Conservation (phyloP, 2,797 vertebrate genomes). For the Macropodus opercularis region DNA sequence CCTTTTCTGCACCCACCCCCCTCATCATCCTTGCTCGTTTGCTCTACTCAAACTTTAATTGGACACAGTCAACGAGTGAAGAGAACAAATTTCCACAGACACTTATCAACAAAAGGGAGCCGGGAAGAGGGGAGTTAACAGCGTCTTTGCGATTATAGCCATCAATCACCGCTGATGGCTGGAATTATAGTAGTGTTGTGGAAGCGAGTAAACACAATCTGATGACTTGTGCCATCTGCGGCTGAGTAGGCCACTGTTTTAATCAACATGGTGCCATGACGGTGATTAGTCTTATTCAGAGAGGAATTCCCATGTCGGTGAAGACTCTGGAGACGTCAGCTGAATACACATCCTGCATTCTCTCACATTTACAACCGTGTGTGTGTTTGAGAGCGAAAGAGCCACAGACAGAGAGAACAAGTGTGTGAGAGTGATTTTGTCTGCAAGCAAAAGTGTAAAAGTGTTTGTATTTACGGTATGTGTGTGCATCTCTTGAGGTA, state of each 20-base stretch:
- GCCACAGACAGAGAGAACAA: slow-evolving; percentile 23
- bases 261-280: slow-evolving; percentile 64
- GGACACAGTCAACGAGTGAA: slow-evolving; percentile 68
- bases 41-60: slow-evolving; percentile 73
- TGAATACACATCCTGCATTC: slow-evolving; percentile 39
- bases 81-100: slow-evolving; percentile 69
- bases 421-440: slow-evolving; percentile 14
- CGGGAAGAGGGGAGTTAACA: slow-evolving; percentile 52
- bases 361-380: slow-evolving; percentile 21
- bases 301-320: slow-evolving; percentile 64
- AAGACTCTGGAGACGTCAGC: slow-evolving; percentile 38
- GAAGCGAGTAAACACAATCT: slow-evolving; percentile 67
- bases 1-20: slow-evolving; percentile 29
- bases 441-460: slow-evolving; percentile 17
- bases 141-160: slow-evolving; percentile 53
- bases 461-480: slow-evolving; percentile 13
- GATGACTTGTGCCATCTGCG: slow-evolving; percentile 72
- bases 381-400: slow-evolving; percentile 7
- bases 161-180: slow-evolving; percentile 68
- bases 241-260: slow-evolving; percentile 64
- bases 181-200: slow-evolving; percentile 58
- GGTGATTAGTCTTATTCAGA: slow-evolving; percentile 71
- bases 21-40: slow-evolving; percentile 48
- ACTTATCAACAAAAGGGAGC: slow-evolving; percentile 60
- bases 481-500: slow-evolving; percentile 18